Percentiles rank a stretch among this genome's conserved stretches.
Evolutionary conservation across 2,113 vertebrate genomes (phyloP).

Genomic region (Nanorana parkeri): DNA sequence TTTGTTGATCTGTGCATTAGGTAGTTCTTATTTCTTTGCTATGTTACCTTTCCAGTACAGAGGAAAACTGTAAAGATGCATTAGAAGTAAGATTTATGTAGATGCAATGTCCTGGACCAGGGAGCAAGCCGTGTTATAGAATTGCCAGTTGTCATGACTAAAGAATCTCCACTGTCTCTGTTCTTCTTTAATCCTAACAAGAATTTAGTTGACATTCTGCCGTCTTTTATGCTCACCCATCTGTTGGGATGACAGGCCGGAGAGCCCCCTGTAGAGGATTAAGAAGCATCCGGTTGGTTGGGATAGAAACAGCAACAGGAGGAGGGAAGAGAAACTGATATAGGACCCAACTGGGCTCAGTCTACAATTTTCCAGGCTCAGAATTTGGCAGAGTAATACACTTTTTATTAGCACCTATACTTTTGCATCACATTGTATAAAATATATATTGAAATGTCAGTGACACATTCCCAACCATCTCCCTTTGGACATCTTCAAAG

Average conservation of each 20-base stretch:
- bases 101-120: background rate
- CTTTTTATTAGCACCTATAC: background rate
- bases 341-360: background rate
- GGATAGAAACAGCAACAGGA: constrained; percentile 65
- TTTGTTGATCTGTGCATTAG: no score
- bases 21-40: no score
- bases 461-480: constrained; percentile 71
- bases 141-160: constrained; percentile 26
- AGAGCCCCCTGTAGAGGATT: constrained; percentile 70
- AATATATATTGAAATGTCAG: constrained; percentile 63
- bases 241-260: constrained; percentile 56
- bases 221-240: constrained; percentile 11
- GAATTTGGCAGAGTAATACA: background rate
- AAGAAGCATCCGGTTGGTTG: constrained; percentile 75
- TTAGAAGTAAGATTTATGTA: no score
- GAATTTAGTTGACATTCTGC: constrained; percentile 40
- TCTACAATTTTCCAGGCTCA: background rate
- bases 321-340: background rate
- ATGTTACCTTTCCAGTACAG: no score
- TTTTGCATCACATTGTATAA: background rate
- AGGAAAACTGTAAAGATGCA: no score
- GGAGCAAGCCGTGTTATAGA: background rate
- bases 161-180: constrained; percentile 19
- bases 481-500: constrained; percentile 72
- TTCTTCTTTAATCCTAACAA: constrained; percentile 38